Evolutionary conservation across 2,113 vertebrate species (phyloP).

Genomic region (Craseonycteris thonglongyai): DNA sequence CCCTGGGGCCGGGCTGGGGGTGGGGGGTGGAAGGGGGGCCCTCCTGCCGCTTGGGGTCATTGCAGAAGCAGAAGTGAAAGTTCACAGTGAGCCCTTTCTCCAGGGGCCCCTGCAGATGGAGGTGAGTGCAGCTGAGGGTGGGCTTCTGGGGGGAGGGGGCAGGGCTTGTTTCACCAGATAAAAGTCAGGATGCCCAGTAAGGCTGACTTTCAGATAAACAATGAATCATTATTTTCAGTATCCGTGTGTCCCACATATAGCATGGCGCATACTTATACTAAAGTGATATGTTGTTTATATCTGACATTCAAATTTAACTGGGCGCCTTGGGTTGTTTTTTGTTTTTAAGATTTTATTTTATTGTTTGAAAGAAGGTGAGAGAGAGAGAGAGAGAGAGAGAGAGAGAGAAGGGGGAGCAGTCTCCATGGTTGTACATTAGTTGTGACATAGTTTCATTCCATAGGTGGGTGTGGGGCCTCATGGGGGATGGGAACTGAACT

Average conservation of each 20-base stretch:
- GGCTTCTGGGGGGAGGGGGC: neutral
- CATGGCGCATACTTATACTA: neutral
- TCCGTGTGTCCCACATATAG: neutral
- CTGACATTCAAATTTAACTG: neutral
- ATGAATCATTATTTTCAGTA: neutral
- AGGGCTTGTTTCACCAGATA: neutral
- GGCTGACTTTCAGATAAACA: neutral
- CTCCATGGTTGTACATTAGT: no score
- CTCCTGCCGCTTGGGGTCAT: neutral
- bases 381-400: no score
- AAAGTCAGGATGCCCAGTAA: neutral
- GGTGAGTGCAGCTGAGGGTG: neutral
- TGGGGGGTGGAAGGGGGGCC: neutral
- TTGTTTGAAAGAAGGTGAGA: no score
- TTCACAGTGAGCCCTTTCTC: neutral
- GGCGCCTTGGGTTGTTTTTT: no score
- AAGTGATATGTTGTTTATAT: neutral
- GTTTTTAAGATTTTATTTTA: no score
- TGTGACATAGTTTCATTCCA: no score
- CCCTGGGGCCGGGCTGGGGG: neutral
- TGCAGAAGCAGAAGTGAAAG: conserved; percentile 61
- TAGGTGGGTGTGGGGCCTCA: no score
- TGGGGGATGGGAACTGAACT: no score
- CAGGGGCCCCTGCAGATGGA: neutral
- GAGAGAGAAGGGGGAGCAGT: no score